A percentile compares a stretch with the other conserved stretches of the same genome.
Evolutionary conservation across 2,113 vertebrate species (phyloP).

Genomic region (human): DNA sequence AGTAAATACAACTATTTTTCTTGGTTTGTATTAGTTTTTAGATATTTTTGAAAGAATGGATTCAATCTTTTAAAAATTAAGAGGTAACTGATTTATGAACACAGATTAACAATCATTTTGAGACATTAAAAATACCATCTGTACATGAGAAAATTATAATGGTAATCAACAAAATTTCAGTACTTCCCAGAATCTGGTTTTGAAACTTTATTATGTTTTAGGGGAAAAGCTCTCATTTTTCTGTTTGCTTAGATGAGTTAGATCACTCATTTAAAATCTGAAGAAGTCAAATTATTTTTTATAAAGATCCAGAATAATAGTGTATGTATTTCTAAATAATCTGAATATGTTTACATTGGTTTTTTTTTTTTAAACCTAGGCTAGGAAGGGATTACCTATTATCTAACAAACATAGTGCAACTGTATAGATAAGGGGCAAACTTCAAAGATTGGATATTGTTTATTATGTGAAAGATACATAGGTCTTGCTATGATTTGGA

Average conservation of each 20-base stretch:
- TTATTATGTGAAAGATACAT: neutral
- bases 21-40: neutral
- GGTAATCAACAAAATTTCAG: neutral
- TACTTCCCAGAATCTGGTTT: neutral
- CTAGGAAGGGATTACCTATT: neutral
- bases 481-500: neutral
- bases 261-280: neutral
- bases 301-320: neutral
- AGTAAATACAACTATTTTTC: neutral
- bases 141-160: neutral
- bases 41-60: neutral
- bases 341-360: neutral
- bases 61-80: conserved; percentile 3
- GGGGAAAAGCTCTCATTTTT: neutral
- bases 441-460: neutral
- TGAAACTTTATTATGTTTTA: neutral
- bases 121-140: neutral
- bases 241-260: neutral
- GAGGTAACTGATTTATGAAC: neutral
- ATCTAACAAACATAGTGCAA: neutral
- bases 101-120: neutral
- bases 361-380: neutral
- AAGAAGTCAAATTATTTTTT: neutral
- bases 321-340: neutral
- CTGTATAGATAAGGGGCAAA: neutral